A percentile compares a stretch with the other conserved stretches of the same genome.
phyloP scores from a whole-genome alignment of 2,113 vertebrate species.

The Heterotis niloticus region DNA sequence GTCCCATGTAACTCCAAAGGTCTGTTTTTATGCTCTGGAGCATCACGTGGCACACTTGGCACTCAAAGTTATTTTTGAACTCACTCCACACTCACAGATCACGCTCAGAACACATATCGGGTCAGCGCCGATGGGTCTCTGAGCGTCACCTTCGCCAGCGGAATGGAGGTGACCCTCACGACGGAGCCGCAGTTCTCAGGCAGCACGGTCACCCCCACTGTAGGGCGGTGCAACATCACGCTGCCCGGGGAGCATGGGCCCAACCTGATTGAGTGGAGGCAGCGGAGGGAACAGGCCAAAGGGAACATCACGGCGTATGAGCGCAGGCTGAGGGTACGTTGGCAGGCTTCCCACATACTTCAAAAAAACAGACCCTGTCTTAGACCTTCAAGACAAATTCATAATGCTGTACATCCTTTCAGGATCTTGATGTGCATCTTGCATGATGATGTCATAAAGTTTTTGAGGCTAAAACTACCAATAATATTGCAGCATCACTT shows the following conservation, averaged over 20 bases:
- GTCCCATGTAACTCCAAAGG: background rate
- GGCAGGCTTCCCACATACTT: background rate
- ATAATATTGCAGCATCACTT: background rate
- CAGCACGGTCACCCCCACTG: constrained; percentile 84
- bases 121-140: constrained; percentile 91
- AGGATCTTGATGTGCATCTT: too few relatives aligned
- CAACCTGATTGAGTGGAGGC: constrained; percentile 94
- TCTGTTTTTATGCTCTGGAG: background rate
- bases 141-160: constrained; percentile 85
- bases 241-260: constrained; percentile 90
- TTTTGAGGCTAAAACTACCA: too few relatives aligned
- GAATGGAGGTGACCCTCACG: constrained; percentile 90
- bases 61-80: too few relatives aligned
- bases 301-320: constrained; percentile 90
- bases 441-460: too few relatives aligned
- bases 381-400: too few relatives aligned
- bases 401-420: too few relatives aligned
- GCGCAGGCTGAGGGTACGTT: constrained; percentile 85
- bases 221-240: constrained; percentile 93
- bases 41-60: background rate
- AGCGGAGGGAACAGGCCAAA: constrained; percentile 91
- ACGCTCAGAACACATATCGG: constrained; percentile 85
- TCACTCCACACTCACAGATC: constrained; percentile 64
- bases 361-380: too few relatives aligned
- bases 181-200: constrained; percentile 86